Evolutionary conservation across 1,140 invertebrate genomes (phyloP).

Genomic region (Hylaeus volcanicus): DNA sequence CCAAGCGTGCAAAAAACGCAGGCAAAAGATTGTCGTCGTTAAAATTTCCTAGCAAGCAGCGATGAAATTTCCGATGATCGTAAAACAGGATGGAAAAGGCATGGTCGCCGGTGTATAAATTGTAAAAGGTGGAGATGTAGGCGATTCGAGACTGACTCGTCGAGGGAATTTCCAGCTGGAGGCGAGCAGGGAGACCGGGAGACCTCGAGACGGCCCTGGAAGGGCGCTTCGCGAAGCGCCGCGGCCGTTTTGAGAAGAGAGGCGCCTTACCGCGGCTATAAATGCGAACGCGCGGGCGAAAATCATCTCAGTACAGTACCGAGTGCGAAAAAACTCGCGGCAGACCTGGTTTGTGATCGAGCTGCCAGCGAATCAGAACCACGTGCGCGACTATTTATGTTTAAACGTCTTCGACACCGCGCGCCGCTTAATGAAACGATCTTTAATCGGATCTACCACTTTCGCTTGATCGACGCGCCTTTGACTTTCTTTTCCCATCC

Average conservation of each 20-base stretch:
- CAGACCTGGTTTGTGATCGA: not conserved
- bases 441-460: too few relatives aligned
- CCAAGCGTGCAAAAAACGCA: too few relatives aligned
- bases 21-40: too few relatives aligned
- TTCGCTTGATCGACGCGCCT: not conserved
- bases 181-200: not conserved
- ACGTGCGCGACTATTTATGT: not conserved
- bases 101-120: too few relatives aligned
- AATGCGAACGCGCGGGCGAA: conserved; percentile 62
- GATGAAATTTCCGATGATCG: too few relatives aligned
- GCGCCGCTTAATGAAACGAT: too few relatives aligned
- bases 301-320: conserved; percentile 67
- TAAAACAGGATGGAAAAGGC: too few relatives aligned
- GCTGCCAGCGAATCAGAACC: not conserved
- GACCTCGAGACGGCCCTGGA: conserved; percentile 47
- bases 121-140: too few relatives aligned
- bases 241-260: conserved; percentile 48
- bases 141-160: not conserved
- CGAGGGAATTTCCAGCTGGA: too few relatives aligned
- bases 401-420: too few relatives aligned
- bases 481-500: too few relatives aligned
- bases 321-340: conserved; percentile 53
- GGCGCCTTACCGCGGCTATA: conserved; percentile 51
- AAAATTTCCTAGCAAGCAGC: too few relatives aligned
- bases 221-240: conserved; percentile 32